Conservation (phyloP, 2,888 invertebrate species). For the Conus canariensis region DNA sequence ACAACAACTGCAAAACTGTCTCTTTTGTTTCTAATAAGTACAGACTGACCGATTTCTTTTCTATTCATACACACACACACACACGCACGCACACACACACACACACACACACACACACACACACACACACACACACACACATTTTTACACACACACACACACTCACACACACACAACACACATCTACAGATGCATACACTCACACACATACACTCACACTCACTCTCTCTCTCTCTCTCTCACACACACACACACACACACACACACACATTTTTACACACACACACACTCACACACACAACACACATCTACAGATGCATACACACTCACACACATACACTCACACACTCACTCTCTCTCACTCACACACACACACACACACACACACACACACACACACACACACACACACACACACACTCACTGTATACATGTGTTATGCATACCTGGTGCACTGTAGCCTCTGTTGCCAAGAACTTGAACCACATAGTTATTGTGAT, state of each 20-base stretch:
- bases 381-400: background rate
- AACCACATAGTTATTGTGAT: constrained; percentile 26
- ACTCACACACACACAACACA: no score
- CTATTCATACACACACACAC: no score
- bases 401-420: background rate
- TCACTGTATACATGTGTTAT: background rate
- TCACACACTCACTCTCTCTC: background rate
- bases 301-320: background rate
- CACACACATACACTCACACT: no score
- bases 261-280: background rate
- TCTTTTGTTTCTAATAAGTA: no score
- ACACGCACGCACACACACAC: no score
- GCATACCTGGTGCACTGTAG: background rate
- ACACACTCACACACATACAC: background rate
- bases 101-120: no score
- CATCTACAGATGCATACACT: no score
- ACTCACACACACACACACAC: background rate
- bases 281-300: background rate
- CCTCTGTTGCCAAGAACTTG: constrained; percentile 17
- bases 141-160: no score
- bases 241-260: background rate
- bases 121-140: no score
- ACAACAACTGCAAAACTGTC: no score
- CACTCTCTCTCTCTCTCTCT: background rate
- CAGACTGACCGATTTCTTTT: no score